Evolutionary conservation across 2,113 vertebrate species (phyloP).

Genomic region (Eira barbara): DNA sequence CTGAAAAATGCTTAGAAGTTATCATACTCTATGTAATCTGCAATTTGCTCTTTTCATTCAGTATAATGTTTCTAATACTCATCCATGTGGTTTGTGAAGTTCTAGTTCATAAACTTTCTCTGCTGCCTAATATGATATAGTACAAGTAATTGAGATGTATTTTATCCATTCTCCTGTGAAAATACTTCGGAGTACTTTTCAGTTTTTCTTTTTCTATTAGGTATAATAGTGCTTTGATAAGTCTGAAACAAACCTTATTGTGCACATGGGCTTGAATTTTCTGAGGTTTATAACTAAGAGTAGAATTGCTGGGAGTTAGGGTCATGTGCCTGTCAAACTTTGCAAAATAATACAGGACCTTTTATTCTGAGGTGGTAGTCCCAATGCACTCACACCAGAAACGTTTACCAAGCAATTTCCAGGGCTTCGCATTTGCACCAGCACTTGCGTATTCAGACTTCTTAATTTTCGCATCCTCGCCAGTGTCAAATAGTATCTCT

Average conservation of each 20-base stretch:
- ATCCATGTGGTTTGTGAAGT: neutral
- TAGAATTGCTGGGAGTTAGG: neutral
- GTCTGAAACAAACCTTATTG: neutral
- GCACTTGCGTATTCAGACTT: neutral
- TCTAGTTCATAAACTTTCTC: neutral
- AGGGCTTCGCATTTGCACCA: neutral
- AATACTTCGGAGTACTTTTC: neutral
- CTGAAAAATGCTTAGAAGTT: neutral
- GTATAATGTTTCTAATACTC: neutral
- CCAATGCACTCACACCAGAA: neutral
- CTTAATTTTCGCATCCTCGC: neutral
- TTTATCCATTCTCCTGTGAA: neutral
- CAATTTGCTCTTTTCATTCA: neutral
- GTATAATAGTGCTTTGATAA: neutral
- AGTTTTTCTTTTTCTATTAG: neutral
- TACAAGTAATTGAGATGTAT: neutral
- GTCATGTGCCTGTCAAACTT: neutral
- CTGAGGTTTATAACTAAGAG: neutral
- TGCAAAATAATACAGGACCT: neutral
- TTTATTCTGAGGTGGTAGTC: neutral
- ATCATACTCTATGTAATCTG: neutral
- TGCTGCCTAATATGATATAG: neutral
- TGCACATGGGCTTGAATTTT: neutral
- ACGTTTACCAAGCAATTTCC: neutral
- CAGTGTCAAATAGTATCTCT: neutral